Evolutionary conservation across 2,113 vertebrate species (phyloP), one percentile per base, ranked within the genome.

Genomic region (Pollimyrus isidori): DNA sequence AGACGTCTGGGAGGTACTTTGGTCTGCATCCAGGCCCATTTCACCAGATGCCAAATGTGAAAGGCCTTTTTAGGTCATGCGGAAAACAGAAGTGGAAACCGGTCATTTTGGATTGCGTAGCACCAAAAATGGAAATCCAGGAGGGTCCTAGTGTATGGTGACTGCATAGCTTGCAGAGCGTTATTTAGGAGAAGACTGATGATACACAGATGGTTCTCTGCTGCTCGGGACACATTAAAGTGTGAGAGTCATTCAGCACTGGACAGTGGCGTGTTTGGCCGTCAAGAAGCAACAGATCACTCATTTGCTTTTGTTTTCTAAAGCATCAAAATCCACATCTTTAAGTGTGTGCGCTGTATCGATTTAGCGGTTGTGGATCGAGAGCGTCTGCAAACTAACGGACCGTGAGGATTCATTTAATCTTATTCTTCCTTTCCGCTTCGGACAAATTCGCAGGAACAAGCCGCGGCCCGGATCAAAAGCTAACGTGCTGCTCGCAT

Each of bases 1-100:
- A 86, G 73, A 7, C 56, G 87, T 89, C 56, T 88, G 88, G 88
- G 88, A 90, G 65, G 76, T 90, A 11, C 62, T 89, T 87, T 90
- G 89, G 80, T 69, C 76, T 11, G 88, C 45, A 26, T 11, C 56
- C 46, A 7, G 65, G 35, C 39, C 42, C 4, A 15, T 35, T 49
- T 80, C 48, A 35, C n/a, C 58, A 9, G 3, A 30, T 58, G 39
- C 42, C 15, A 7, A 53, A 80, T 42, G 73, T 80, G 73, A 80
- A 80, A 80, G 73, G 13, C 62, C 62, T 11, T 69, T 69, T 69
- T 11, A 69, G 62, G 62, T 39, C 73, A 42, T 39, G 35, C 15
- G 30, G 11, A 76, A 35, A 76, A 15, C 69, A 76, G 26, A 35
- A 76, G 69, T 19, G 26, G 83, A 86, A 21, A 26, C 30, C 19